These are phyloP conservation scores for Siphonodentalium dalli DNA, from an alignment of 2,888 invertebrate species.

Conservation along the genomic window DNA sequence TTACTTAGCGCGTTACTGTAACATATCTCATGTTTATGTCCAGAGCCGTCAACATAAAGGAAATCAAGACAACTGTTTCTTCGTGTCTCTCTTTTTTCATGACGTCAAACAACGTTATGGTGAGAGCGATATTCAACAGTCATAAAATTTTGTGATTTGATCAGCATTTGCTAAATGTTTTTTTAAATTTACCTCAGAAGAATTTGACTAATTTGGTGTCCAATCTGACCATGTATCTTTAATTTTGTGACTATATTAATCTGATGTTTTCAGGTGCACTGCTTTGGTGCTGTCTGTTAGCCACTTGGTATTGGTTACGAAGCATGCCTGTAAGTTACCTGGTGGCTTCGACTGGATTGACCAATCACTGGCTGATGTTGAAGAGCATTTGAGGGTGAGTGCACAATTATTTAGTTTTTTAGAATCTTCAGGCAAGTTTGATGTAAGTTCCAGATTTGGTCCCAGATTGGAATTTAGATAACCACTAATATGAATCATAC, in stretches of 20 bases:
- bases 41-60: too few species aligned
- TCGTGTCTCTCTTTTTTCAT: too few species aligned
- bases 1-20: too few species aligned
- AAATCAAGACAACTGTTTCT: too few species aligned
- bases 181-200: neutral
- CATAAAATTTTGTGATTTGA: too few species aligned
- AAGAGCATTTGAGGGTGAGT: conserved; percentile 71
- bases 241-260: neutral
- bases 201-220: too few species aligned
- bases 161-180: too few species aligned
- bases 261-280: conserved; percentile 68
- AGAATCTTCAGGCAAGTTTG: neutral
- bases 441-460: neutral
- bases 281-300: conserved; percentile 75
- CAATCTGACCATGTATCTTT: neutral
- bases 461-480: too few species aligned
- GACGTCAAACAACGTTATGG: too few species aligned
- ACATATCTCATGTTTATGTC: too few species aligned
- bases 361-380: conserved; percentile 73
- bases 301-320: conserved; percentile 74
- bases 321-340: conserved; percentile 66
- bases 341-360: conserved; percentile 71
- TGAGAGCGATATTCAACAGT: too few species aligned
- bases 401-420: neutral
- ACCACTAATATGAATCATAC: too few species aligned